Conservation (phyloP, 2,797 vertebrate species). For the Microchirus variegatus region DNA sequence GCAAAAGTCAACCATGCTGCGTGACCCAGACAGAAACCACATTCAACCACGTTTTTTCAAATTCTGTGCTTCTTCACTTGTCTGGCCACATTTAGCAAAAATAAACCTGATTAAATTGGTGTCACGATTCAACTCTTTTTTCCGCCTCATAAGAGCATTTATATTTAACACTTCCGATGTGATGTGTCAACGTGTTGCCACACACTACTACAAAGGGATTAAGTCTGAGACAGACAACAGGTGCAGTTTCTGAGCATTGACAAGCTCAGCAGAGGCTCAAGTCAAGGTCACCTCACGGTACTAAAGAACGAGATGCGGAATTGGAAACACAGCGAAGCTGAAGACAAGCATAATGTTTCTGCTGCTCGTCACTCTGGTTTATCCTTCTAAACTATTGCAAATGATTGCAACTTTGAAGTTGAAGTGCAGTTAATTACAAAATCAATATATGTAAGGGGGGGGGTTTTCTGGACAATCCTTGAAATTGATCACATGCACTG, state of each 20-base stretch:
- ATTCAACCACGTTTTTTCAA: conserved; percentile 6
- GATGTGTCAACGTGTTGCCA: neutral
- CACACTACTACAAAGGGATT: conserved; percentile 25
- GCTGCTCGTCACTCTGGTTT: conserved; percentile 12
- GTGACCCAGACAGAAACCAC: neutral
- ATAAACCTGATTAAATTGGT: conserved; percentile 43
- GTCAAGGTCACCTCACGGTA: conserved; percentile 22
- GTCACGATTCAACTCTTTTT: conserved; percentile 28
- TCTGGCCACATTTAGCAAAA: conserved; percentile 23
- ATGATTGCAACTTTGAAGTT: neutral
- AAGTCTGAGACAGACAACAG: conserved; percentile 39
- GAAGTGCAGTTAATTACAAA: neutral
- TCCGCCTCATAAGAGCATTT: neutral
- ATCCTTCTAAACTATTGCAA: no score
- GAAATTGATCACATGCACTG: neutral
- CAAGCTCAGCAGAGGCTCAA: conserved; percentile 3
- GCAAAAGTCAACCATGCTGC: neutral
- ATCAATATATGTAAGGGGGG: no score
- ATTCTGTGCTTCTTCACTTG: neutral
- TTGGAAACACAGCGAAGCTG: neutral
- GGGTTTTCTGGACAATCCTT: conserved; percentile 21
- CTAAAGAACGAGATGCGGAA: conserved; percentile 5
- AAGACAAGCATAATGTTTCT: conserved; percentile 26
- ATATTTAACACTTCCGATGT: neutral
- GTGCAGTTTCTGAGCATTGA: conserved; percentile 22